Conservation (phyloP, 2,797 vertebrate species). For the Cyprinodon diabolis region DNA sequence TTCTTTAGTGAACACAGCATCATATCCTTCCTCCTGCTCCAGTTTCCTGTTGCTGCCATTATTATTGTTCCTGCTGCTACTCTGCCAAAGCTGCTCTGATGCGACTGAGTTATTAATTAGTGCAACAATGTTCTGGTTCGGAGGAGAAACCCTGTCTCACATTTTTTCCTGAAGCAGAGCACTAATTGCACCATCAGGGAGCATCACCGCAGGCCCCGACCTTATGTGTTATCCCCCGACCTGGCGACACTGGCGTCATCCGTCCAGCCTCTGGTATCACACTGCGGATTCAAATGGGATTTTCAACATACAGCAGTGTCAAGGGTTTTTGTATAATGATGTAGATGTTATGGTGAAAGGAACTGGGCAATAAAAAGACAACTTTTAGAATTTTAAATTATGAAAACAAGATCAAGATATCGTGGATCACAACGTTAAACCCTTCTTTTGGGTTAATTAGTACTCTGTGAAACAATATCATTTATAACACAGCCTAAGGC, state of each 20-base stretch:
- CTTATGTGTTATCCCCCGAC: constrained; percentile 49
- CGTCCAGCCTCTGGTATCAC: constrained; percentile 29
- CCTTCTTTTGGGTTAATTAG: too few relatives aligned
- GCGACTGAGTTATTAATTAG: constrained; percentile 69
- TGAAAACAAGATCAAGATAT: not conserved
- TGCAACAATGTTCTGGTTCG: constrained; percentile 46
- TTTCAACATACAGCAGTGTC: not conserved
- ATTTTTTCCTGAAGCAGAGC: constrained; percentile 52
- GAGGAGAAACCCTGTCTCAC: constrained; percentile 50
- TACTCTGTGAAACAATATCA: not conserved
- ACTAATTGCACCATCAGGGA: constrained; percentile 76
- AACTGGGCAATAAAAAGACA: not conserved
- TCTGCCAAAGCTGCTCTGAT: constrained; percentile 29
- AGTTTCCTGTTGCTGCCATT: constrained; percentile 20
- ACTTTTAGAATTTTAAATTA: not conserved
- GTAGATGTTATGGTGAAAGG: not conserved
- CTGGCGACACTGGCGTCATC: constrained; percentile 59
- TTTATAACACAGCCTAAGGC: not conserved
- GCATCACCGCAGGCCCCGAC: constrained; percentile 17
- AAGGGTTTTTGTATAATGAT: constrained; percentile 2
- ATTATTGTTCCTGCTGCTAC: constrained; percentile 29
- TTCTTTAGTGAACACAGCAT: not conserved
- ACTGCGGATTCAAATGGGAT: not conserved
- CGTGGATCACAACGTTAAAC: not conserved
- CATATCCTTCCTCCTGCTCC: constrained; percentile 5